Evolutionary conservation across 2,113 vertebrate genomes (phyloP), one percentile per base, ranked within the genome.

Genomic region (Macquaria ambigua): DNA sequence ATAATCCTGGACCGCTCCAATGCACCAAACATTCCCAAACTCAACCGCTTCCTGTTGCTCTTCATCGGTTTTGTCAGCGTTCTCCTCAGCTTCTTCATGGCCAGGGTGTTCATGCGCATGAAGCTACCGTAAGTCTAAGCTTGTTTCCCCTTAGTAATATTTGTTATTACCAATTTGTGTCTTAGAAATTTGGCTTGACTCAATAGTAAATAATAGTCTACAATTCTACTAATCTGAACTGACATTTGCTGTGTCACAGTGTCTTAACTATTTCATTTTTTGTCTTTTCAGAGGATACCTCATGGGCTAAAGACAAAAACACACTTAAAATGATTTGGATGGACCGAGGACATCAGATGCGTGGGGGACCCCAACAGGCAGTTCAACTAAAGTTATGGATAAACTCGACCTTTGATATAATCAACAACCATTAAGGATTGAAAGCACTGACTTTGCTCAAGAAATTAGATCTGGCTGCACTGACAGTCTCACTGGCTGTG

Each of bases 91-190:
- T 99, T 99, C 94, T 99, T 99, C 96, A 99, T 99, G 98, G 98
- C 98, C 77, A 95, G 98, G 92, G 98, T 99, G 58, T 99, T 99
- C 94, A 99, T 99, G 98, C 97, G 98, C 86, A 99, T 99, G 98
- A 99, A 99, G 89, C 93, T 99, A 89, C 98, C 98, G 98, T 99
- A 97, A 98, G 98, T 97, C 3, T 0, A 15, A 34, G 15, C 39
- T 34, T 20, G n/a, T 46, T 70, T 58, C 23, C 20, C 14, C 28
- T 31, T 31, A 31, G 4, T 10, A 8, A 3, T 8, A 28, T 39
- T 66, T 55, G 0, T n/a, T n/a, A 37, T 63, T 41, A 8, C 59
- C 31, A 41, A 8, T 41, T 15, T 20, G 50, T 67, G 48, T 4
- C 7, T 9, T 15, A 55, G 48, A 23, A 23, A 14, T 37, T 14